Percentiles rank a stretch among this genome's conserved stretches.
Evolutionary conservation across 2,797 vertebrate genomes (phyloP).

Genomic region (Rhynchotus rufescens): DNA sequence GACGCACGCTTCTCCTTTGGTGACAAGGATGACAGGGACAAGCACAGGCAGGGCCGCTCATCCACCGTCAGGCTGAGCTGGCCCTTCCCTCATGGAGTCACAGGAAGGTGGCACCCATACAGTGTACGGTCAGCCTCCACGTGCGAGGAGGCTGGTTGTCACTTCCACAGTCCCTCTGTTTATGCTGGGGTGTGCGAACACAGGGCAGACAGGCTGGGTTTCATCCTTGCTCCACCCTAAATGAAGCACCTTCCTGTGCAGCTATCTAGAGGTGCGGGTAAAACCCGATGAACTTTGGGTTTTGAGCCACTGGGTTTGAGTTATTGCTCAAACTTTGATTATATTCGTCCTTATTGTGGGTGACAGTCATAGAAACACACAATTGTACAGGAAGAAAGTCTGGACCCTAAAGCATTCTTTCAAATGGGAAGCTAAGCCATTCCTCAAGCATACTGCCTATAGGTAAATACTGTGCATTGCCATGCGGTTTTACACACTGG

Average conservation of each 20-base stretch:
- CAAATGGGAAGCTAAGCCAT: not conserved
- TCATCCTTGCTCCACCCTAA: not conserved
- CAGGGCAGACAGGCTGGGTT: not conserved
- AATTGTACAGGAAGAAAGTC: not conserved
- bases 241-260: not conserved
- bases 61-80: accelerated
- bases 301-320: no score
- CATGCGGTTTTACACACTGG: not conserved
- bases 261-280: not conserved
- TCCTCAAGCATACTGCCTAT: not conserved
- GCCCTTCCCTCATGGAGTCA: not conserved
- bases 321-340: not conserved
- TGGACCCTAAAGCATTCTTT: not conserved
- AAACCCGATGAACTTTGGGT: no score
- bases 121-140: accelerated
- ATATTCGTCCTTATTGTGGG: not conserved
- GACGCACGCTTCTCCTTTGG: no score
- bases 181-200: not conserved
- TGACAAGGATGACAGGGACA: not conserved
- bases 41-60: accelerated
- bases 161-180: not conserved
- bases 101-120: not conserved
- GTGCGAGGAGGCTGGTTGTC: not conserved
- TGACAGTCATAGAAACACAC: not conserved
- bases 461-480: not conserved